Evolutionary conservation across 1,140 invertebrate genomes (phyloP).

Genomic region (Pararge aegeria): DNA sequence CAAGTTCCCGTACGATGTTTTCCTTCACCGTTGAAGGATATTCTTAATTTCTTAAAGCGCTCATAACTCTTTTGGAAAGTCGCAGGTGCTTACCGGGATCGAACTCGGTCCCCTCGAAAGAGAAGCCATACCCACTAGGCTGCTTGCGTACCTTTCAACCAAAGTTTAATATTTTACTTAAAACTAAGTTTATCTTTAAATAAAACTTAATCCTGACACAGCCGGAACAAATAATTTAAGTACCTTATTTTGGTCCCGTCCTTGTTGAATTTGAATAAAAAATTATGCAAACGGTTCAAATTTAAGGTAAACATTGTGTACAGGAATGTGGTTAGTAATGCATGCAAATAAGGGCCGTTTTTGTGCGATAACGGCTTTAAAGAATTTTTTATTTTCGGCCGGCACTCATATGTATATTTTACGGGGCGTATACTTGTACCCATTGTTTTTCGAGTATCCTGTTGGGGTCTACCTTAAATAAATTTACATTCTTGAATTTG

Average conservation of each 20-base stretch:
- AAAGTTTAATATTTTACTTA: too few species aligned
- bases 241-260: constrained; percentile 19
- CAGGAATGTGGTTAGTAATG: constrained; percentile 12
- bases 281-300: constrained; percentile 25
- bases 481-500: constrained; percentile 18
- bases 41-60: too few species aligned
- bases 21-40: too few species aligned
- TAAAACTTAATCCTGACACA: constrained; percentile 11
- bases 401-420: constrained; percentile 18
- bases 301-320: constrained; percentile 13
- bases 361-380: constrained; percentile 7
- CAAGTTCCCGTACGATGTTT: too few species aligned
- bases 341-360: constrained; percentile 8
- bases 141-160: too few species aligned
- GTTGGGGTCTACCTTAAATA: constrained; percentile 14
- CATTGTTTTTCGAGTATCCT: constrained; percentile 19
- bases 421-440: constrained; percentile 5
- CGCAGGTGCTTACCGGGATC: too few species aligned
- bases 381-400: constrained; percentile 10
- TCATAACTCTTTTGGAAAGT: too few species aligned
- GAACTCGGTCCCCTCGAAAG: too few species aligned
- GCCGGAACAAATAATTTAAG: constrained; percentile 23
- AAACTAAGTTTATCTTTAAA: too few species aligned
- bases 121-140: too few species aligned
- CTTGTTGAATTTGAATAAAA: constrained; percentile 28